A percentile compares a stretch with the other conserved stretches of the same genome.
Evolutionary conservation across 2,888 invertebrate species (phyloP).

Genomic region (Lasius platythorax): DNA sequence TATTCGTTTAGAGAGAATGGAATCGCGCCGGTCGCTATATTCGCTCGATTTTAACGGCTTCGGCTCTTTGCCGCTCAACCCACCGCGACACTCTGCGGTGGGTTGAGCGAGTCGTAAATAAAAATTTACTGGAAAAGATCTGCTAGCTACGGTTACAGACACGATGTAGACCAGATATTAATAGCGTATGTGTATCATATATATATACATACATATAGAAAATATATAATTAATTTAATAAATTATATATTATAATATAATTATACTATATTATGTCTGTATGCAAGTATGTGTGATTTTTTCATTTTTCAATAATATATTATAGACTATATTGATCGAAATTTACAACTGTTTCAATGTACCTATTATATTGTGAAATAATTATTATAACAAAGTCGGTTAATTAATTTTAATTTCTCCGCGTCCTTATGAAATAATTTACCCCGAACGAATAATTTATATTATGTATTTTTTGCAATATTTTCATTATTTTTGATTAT

Average conservation of each 20-base stretch:
- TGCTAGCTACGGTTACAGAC: not conserved
- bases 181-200: not conserved
- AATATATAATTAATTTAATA: no score
- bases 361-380: not conserved
- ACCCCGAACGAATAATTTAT: not conserved
- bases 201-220: not conserved
- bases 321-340: not conserved
- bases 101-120: constrained; percentile 44
- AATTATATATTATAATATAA: no score
- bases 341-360: not conserved
- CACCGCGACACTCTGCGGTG: constrained; percentile 43
- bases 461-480: not conserved
- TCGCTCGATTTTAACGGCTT: constrained; percentile 49
- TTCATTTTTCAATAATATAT: not conserved
- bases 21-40: constrained; percentile 43
- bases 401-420: not conserved
- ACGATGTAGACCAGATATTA: constrained; percentile 3
- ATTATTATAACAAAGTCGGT: not conserved
- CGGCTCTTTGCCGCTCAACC: constrained; percentile 44
- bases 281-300: no score
- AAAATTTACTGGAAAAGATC: constrained; percentile 36
- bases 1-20: constrained; percentile 35
- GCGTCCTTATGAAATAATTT: not conserved
- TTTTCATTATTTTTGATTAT: not conserved
- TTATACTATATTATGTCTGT: no score